phyloP scores from a whole-genome alignment of 2,113 vertebrate genomes.

The Halichoeres trimaculatus region DNA sequence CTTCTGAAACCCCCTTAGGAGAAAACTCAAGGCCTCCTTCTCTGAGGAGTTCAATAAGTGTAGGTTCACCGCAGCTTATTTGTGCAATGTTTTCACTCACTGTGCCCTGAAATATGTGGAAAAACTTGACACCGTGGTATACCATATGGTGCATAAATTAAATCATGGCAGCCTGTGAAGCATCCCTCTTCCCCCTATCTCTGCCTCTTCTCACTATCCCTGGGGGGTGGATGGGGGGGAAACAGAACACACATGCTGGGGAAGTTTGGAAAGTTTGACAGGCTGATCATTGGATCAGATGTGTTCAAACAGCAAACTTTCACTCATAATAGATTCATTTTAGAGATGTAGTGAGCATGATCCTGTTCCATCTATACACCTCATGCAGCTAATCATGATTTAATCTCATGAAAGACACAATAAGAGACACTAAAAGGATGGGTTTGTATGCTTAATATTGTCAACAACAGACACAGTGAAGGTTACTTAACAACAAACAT shows the following conservation, averaged over 20 bases:
- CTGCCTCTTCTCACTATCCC: background rate
- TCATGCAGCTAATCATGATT: background rate
- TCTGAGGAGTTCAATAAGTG: background rate
- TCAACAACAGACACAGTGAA: too few relatives aligned
- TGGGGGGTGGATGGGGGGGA: conserved; percentile 13
- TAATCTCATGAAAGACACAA: too few relatives aligned
- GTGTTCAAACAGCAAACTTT: conserved; percentile 4
- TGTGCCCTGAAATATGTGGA: conserved; percentile 16
- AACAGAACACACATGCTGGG: conserved; percentile 32
- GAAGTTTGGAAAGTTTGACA: conserved; percentile 21
- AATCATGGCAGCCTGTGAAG: conserved; percentile 11
- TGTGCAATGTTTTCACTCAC: conserved; percentile 30
- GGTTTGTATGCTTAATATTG: too few relatives aligned
- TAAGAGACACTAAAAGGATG: too few relatives aligned
- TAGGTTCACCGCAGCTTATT: background rate
- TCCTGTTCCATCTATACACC: background rate
- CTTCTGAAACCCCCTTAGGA: conserved; percentile 40
- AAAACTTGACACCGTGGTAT: background rate
- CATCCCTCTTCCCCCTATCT: background rate
- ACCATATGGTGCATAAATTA: conserved; percentile 20
- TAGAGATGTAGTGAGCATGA: background rate
- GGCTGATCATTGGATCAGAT: conserved; percentile 29
- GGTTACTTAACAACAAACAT: too few relatives aligned
- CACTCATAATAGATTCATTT: background rate
- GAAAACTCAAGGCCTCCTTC: conserved; percentile 45